These are phyloP conservation scores for Drosophila dunni DNA, from an alignment of 1,140 invertebrate genomes.

Conservation along the genomic window DNA sequence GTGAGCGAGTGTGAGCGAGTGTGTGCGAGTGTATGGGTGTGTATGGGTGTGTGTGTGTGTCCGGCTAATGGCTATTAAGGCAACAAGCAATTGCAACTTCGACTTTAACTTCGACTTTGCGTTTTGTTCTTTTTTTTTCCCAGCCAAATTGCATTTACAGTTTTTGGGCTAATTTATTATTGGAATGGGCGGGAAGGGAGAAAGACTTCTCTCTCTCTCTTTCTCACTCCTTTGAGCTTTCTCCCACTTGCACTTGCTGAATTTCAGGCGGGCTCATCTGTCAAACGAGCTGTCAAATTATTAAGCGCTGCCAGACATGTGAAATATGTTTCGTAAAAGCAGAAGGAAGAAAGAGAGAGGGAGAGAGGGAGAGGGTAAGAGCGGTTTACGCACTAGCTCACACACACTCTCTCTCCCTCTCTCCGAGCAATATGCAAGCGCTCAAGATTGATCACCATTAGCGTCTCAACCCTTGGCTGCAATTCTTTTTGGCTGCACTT, in stretches of 20 bases:
- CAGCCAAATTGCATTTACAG: conserved; percentile 65
- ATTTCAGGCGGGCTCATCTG: conserved; percentile 57
- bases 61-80: conserved; percentile 79
- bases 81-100: conserved; percentile 20
- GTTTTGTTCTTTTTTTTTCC: conserved; percentile 21
- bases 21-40: conserved; percentile 37
- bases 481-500: conserved; percentile 49
- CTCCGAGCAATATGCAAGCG: conserved; percentile 45
- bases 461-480: conserved; percentile 17
- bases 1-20: conserved; percentile 8
- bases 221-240: not conserved
- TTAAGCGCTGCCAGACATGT: conserved; percentile 74
- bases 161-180: conserved; percentile 78
- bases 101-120: conserved; percentile 23
- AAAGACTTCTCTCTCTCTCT: not conserved
- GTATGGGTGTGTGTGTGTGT: conserved; percentile 44
- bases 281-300: conserved; percentile 76
- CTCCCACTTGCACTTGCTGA: conserved; percentile 1
- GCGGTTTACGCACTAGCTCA: not conserved
- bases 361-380: conserved; percentile 5
- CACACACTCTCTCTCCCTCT: not conserved
- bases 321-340: conserved; percentile 53
- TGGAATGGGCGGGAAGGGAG: conserved; percentile 31
- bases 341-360: conserved; percentile 15
- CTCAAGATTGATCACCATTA: conserved; percentile 74